Percentiles rank a stretch among this genome's conserved stretches.
phyloP scores from a whole-genome alignment of 2,888 invertebrate species.

The Oscheius sp. region DNA sequence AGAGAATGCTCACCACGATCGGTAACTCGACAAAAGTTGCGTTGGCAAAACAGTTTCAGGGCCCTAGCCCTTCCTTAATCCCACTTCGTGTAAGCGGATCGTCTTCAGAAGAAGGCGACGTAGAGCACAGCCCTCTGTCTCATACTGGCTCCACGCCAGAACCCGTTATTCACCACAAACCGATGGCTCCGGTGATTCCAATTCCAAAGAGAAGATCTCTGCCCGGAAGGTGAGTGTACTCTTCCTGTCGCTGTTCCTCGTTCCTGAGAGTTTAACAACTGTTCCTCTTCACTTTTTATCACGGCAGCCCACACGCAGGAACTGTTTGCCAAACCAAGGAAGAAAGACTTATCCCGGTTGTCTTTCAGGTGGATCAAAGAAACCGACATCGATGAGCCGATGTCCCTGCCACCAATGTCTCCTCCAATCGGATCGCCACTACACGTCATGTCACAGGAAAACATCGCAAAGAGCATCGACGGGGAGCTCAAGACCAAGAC shows the following conservation, averaged over 20 bases:
- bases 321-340: neutral
- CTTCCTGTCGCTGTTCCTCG: neutral
- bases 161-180: slow-evolving; percentile 35
- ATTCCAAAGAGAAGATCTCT: slow-evolving; percentile 41
- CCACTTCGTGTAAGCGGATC: slow-evolving; percentile 46
- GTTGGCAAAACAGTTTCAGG: slow-evolving; percentile 27
- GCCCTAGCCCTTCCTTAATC: slow-evolving; percentile 51
- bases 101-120: slow-evolving; percentile 46
- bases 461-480: slow-evolving; percentile 27
- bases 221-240: slow-evolving; percentile 33
- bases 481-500: slow-evolving; percentile 16
- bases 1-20: slow-evolving; percentile 56
- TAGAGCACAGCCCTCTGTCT: slow-evolving; percentile 49
- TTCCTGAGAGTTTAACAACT: slow-evolving; percentile 10
- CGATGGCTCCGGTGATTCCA: slow-evolving; percentile 29
- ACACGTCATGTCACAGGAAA: slow-evolving; percentile 21
- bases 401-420: slow-evolving; percentile 52
- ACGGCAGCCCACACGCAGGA: neutral
- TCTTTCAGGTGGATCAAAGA: slow-evolving; percentile 55
- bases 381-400: slow-evolving; percentile 58
- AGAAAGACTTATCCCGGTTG: slow-evolving; percentile 1
- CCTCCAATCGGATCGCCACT: slow-evolving; percentile 29
- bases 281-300: slow-evolving; percentile 17
- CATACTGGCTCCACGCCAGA: slow-evolving; percentile 59
- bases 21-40: slow-evolving; percentile 28